These are phyloP conservation scores for Leptodactylus fuscus DNA, from an alignment of 2,113 vertebrate species.

Conservation along the genomic window DNA sequence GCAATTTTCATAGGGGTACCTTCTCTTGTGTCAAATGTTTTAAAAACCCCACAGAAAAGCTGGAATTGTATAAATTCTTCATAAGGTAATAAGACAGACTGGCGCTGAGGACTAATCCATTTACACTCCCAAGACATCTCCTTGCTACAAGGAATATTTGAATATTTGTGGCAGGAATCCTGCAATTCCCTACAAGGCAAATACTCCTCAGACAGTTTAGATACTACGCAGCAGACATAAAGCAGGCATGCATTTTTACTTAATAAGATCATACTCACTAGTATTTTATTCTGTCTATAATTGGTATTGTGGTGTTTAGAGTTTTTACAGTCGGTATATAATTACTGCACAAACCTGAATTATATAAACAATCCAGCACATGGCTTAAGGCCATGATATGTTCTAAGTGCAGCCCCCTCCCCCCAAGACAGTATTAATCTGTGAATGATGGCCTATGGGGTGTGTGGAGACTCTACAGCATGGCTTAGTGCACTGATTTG, in stretches of 20 bases:
- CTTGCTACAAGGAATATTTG: conserved; percentile 31
- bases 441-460: background rate
- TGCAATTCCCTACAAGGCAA: conserved; percentile 65
- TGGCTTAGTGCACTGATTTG: background rate
- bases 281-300: conserved; percentile 42
- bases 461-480: background rate
- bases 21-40: no score
- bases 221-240: conserved; percentile 25
- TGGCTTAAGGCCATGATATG: background rate
- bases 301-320: conserved; percentile 32
- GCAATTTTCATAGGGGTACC: no score
- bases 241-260: conserved; percentile 44
- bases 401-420: background rate
- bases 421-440: background rate
- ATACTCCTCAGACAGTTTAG: conserved; percentile 55
- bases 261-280: conserved; percentile 40
- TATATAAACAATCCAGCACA: conserved; percentile 5
- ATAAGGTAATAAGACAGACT: conserved; percentile 63
- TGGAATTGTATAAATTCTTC: conserved; percentile 69
- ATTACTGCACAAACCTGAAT: conserved; percentile 13
- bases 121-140: conserved; percentile 53
- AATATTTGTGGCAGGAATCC: conserved; percentile 66
- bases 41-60: conserved; percentile 61
- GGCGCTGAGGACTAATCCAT: conserved; percentile 61
- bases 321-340: background rate